Percentiles rank a stretch among this genome's conserved stretches.
Conservation (phyloP, 53 echinoderm and acorn worm species). For the Pentamera pediparva region DNA sequence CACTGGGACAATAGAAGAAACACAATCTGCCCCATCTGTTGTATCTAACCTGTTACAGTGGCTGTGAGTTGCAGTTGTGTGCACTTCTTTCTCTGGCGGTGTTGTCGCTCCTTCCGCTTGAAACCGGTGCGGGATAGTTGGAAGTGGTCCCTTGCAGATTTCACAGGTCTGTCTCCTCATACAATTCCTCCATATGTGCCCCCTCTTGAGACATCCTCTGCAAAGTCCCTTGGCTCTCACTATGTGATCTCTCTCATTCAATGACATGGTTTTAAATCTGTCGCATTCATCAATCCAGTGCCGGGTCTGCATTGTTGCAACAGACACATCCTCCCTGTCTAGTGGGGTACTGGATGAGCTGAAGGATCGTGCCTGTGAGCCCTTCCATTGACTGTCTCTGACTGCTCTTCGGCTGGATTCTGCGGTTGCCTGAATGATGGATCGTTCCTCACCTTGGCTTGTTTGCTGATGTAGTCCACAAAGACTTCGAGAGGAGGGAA, state of each 20-base stretch:
- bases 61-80: neutral
- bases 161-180: neutral
- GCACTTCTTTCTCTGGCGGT: neutral
- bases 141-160: conserved; percentile 21
- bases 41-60: neutral
- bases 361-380: neutral
- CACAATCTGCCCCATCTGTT: neutral
- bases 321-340: neutral
- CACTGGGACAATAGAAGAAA: conserved; percentile 9
- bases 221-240: neutral
- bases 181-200: conserved; percentile 17
- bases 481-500: conserved; percentile 46
- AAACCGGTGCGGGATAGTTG: conserved; percentile 31
- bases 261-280: neutral
- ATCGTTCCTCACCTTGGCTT: conserved; percentile 42
- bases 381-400: neutral
- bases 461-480: conserved; percentile 18
- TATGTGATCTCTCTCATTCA: conserved; percentile 1
- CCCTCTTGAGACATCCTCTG: neutral
- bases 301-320: neutral
- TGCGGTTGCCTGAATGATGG: conserved; percentile 28
- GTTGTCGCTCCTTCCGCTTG: neutral
- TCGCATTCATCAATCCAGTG: conserved; percentile 1
- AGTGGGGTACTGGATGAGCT: neutral
- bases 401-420: neutral